Evolutionary conservation across 2,888 invertebrate genomes (phyloP), one percentile per base, ranked within the genome.

Genomic region (Bursaphelenchus okinawaensis): DNA sequence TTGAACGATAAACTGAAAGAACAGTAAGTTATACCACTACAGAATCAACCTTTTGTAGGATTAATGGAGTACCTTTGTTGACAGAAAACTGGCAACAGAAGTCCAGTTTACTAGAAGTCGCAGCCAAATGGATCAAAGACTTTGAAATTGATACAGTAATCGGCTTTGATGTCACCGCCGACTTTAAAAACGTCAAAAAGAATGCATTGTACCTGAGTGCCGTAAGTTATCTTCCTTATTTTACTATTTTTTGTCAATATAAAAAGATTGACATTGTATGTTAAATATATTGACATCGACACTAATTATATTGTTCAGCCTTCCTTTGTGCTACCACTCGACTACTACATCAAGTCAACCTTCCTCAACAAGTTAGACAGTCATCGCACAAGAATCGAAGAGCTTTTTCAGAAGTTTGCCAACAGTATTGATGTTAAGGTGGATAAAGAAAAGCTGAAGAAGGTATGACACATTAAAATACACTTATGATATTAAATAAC

Each of bases 331-430:
- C 51, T n/a, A 26, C 72, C 79, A 8, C 67, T 68, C 20, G 78
- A 79, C 52, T 78, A 72, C 68, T 79, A 74, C 52, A 69, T 75
- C n/a, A 70, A 72, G 55, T 75, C 75, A 24, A 71, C 74, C 59
- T 78, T 68, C 66, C 67, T 73, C n/a, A 59, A 62, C 28, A 59
- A 74, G 19, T 60, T 77, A 23, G 69, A 72, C 28, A 50, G 52
- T 1, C 69, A 77, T 57, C 70, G 71, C 19, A 2, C 56, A 3
- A 62, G 63, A 31, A 59, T 70, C 16, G 29, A 62, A 8, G 65
- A 62, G 6, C 60, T 72, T 27, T 54, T 74, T 16, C 50, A 54
- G 7, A 26, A 55, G 20, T 74, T 72, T 55, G 69, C 72, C 19
- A 9, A 54, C 2, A 62, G 62, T 26, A 52, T 59, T 8, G 66